phyloP scores from a whole-genome alignment of 2,888 invertebrate genomes.

The Agonopterix alstromeriana region DNA sequence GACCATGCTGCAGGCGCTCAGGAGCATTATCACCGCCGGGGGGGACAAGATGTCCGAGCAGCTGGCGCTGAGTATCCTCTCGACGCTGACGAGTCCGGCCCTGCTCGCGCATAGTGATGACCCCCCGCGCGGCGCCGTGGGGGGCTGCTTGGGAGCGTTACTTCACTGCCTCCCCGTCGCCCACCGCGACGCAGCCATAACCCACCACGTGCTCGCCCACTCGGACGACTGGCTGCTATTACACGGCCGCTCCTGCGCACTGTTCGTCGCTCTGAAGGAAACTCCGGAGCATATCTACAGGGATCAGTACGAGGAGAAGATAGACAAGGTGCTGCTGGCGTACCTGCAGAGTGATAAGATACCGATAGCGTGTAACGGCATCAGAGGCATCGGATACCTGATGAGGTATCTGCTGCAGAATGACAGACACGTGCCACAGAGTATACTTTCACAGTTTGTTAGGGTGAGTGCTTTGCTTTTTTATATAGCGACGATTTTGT shows the following conservation, averaged over 20 bases:
- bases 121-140: slow-evolving; percentile 86
- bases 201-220: slow-evolving; percentile 84
- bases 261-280: slow-evolving; percentile 93
- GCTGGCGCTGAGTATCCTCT: slow-evolving; percentile 83
- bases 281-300: slow-evolving; percentile 82
- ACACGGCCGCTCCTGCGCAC: slow-evolving; percentile 89
- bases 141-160: slow-evolving; percentile 93
- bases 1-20: slow-evolving; percentile 93
- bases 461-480: slow-evolving; percentile 76
- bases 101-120: slow-evolving; percentile 88
- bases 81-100: slow-evolving; percentile 77
- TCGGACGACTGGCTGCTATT: slow-evolving; percentile 81
- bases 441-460: slow-evolving; percentile 84
- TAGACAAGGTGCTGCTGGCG: slow-evolving; percentile 81
- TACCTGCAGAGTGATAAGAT: slow-evolving; percentile 87
- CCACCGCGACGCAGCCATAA: slow-evolving; percentile 84
- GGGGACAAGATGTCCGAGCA: slow-evolving; percentile 93
- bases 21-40: slow-evolving; percentile 89
- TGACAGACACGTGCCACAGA: slow-evolving; percentile 78
- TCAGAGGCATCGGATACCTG: slow-evolving; percentile 89
- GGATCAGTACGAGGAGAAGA: slow-evolving; percentile 80
- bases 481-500: background rate
- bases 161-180: slow-evolving; percentile 84
- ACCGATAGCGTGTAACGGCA: slow-evolving; percentile 88
- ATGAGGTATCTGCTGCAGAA: slow-evolving; percentile 83